A percentile compares a stretch with the other conserved stretches of the same genome.
phyloP scores from a whole-genome alignment of 2,113 vertebrate species.

The Channa argus region DNA sequence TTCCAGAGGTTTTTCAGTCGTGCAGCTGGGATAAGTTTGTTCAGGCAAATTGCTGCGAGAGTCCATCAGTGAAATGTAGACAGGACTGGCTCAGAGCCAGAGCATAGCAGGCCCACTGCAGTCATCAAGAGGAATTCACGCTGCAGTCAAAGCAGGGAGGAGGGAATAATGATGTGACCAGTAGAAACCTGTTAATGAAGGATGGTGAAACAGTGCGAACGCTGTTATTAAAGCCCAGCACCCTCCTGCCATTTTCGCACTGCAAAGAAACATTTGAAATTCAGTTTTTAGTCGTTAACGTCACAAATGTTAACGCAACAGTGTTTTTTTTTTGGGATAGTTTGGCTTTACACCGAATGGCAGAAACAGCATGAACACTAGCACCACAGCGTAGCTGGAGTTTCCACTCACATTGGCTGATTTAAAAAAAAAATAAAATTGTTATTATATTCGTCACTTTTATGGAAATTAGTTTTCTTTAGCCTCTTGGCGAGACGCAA shows the following conservation, averaged over 20 bases:
- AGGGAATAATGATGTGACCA: conserved; percentile 54
- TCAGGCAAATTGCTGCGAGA: conserved; percentile 67
- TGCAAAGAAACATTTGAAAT: conserved; percentile 32
- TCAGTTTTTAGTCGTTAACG: not conserved
- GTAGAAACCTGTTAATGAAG: conserved; percentile 66
- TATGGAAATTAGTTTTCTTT: not conserved
- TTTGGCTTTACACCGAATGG: not conserved
- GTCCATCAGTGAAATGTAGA: conserved; percentile 69
- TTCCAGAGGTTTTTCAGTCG: conserved; percentile 51
- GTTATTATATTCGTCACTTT: not conserved
- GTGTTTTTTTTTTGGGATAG: not conserved
- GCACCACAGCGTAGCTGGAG: too few relatives aligned
- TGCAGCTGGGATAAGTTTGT: conserved; percentile 72
- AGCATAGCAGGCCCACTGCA: conserved; percentile 53
- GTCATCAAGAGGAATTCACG: conserved; percentile 59
- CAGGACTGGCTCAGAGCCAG: conserved; percentile 56
- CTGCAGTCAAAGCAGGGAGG: conserved; percentile 45
- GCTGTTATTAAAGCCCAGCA: conserved; percentile 26
- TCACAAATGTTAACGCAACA: not conserved
- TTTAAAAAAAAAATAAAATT: too few relatives aligned
- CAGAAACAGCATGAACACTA: conserved; percentile 51
- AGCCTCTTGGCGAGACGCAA: not conserved
- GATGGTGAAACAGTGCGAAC: conserved; percentile 43
- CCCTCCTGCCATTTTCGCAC: conserved; percentile 31
- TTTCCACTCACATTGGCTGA: too few relatives aligned